Evolutionary conservation across 2,888 invertebrate genomes (phyloP), one percentile per base, ranked within the genome.

Genomic region (Folsomia manolachei): DNA sequence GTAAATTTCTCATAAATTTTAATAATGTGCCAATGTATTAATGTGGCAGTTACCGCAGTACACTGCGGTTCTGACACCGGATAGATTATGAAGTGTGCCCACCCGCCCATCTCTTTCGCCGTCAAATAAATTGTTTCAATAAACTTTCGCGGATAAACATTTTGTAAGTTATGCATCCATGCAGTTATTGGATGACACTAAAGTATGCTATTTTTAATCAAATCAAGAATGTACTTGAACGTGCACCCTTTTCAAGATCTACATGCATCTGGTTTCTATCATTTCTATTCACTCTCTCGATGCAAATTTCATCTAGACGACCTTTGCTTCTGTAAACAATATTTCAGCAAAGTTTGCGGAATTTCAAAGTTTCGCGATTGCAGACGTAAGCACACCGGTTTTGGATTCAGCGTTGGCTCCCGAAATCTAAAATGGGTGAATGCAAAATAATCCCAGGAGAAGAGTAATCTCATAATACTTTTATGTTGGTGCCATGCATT

Each of bases 321-420:
- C 39, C 65, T 66, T 66, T 66, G 65, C 18, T 52, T 66, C 65
- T 39, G 51, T 39, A 66, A 66, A 66, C 23, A 66, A 66, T 18
- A 56, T 9, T 39, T 4, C 39, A 9, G 56, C 4, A 56, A 56
- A 56, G 19, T 56, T 56, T 56, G 18, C 11, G 56, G 56, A 56
- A 56, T 56, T 56, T 7, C 56, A n/a, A 21, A 56, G n/a, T n/a
- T 56, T n/a, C 39, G 39, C 14, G 14, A 39, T n/a, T n/a, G n/a
- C n/a, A n/a, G n/a, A 18, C 51, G 51, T 51, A 51, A 51, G 51
- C 51, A 51, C 51, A 9, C 9, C 51, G 18, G 9, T 51, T 51
- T 51, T 51, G 51, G 9, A 51, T 51, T 18, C 51, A 51, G 18
- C 18, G 51, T n/a, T n/a, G n/a, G n/a, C n/a, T n/a, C n/a, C n/a